Conservation (phyloP, 53 echinoderm and acorn worm species). For the Temnopleurus reevesii region DNA sequence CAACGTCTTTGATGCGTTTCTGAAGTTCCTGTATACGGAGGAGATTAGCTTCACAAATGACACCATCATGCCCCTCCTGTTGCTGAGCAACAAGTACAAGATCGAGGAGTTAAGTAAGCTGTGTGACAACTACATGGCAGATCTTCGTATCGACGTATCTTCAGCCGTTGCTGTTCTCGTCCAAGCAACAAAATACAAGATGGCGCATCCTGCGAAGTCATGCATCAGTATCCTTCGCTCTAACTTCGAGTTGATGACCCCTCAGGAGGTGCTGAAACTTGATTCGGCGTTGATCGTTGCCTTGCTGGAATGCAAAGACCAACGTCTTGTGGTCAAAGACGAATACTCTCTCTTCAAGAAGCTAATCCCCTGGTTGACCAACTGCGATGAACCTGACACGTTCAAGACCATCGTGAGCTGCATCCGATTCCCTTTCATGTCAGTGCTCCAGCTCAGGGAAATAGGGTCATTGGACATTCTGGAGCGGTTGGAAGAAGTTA, state of each 20-base stretch:
- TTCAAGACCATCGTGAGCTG: neutral
- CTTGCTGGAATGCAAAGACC: neutral
- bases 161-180: neutral
- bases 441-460: conserved; percentile 6
- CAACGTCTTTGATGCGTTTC: conserved; percentile 55
- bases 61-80: conserved; percentile 52
- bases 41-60: conserved; percentile 41
- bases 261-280: neutral
- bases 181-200: neutral
- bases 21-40: conserved; percentile 67
- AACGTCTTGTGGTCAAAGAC: neutral
- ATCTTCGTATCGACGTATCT: neutral
- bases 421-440: conserved; percentile 20
- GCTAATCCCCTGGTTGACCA: neutral
- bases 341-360: neutral
- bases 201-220: neutral
- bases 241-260: neutral
- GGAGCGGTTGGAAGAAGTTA: neutral
- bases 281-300: neutral
- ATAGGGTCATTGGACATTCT: neutral
- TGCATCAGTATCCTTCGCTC: conserved; percentile 6
- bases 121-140: conserved; percentile 46
- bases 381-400: neutral
- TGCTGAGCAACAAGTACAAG: conserved; percentile 65
- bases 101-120: conserved; percentile 49